These are phyloP conservation scores for Scopus umbretta DNA, from an alignment of 2,113 vertebrate species.

Conservation along the genomic window DNA sequence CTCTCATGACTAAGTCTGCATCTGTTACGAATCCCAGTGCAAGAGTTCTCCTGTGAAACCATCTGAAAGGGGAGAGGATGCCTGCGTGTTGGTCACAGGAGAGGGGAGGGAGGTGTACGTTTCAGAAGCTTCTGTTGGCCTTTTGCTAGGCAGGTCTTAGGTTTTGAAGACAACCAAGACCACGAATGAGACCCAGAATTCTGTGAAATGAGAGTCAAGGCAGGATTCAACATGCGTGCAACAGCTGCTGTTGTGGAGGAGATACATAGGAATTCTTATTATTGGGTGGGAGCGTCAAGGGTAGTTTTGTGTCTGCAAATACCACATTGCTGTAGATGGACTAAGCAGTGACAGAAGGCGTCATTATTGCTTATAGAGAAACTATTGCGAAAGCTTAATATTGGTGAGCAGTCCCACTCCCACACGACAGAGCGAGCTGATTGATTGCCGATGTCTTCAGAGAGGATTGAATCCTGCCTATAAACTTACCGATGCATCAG, in stretches of 20 bases:
- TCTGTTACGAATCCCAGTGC: rapidly evolving
- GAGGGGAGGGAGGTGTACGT: rapidly evolving
- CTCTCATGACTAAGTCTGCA: too few relatives aligned
- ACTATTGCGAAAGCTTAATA: neutral
- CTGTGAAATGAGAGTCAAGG: neutral
- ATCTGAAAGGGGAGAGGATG: too few relatives aligned
- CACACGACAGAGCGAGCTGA: neutral
- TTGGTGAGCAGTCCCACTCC: neutral
- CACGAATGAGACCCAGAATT: neutral
- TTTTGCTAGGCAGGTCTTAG: neutral
- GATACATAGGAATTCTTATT: neutral
- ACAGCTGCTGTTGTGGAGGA: neutral
- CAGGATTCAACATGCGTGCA: neutral
- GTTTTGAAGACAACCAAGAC: neutral
- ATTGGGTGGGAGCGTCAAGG: neutral
- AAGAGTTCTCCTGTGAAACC: neutral
- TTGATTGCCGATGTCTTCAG: neutral
- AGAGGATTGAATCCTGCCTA: neutral
- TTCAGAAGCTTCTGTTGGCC: neutral
- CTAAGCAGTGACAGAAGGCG: neutral
- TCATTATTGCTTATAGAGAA: neutral
- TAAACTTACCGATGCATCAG: neutral
- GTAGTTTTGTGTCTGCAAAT: neutral
- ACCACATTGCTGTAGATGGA: neutral
- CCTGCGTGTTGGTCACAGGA: neutral